Evolutionary conservation across 2,888 invertebrate genomes (phyloP).

Genomic region (Campopleginae sp.): DNA sequence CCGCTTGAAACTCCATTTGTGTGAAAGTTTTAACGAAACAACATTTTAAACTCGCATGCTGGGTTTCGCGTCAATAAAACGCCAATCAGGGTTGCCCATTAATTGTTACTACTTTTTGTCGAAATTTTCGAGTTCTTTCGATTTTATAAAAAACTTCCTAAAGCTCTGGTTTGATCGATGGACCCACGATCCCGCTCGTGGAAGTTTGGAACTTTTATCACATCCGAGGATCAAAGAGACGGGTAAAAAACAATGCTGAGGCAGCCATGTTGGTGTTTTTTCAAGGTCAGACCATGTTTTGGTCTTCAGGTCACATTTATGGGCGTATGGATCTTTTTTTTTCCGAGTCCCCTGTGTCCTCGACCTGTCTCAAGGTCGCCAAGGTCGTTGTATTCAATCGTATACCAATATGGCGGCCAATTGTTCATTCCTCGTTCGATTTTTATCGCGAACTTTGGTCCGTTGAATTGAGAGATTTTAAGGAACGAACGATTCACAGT

Average conservation of each 20-base stretch:
- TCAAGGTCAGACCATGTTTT: background rate
- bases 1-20: background rate
- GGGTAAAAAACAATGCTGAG: background rate
- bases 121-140: background rate
- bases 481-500: slow-evolving; percentile 30
- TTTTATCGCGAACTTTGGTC: background rate
- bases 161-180: background rate
- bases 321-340: background rate
- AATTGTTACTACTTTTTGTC: background rate
- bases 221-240: background rate
- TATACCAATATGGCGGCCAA: background rate
- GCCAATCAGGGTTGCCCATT: background rate
- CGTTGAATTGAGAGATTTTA: background rate
- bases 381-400: background rate
- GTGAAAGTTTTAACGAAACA: background rate
- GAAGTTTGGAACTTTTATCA: background rate
- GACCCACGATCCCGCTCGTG: background rate
- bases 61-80: background rate
- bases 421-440: background rate
- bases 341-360: background rate
- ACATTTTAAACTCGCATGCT: background rate
- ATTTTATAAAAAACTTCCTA: background rate
- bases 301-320: background rate
- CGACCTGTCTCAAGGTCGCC: background rate
- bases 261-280: background rate